phyloP scores from a whole-genome alignment of 2,797 vertebrate species.

The Neomorphus geoffroyi region DNA sequence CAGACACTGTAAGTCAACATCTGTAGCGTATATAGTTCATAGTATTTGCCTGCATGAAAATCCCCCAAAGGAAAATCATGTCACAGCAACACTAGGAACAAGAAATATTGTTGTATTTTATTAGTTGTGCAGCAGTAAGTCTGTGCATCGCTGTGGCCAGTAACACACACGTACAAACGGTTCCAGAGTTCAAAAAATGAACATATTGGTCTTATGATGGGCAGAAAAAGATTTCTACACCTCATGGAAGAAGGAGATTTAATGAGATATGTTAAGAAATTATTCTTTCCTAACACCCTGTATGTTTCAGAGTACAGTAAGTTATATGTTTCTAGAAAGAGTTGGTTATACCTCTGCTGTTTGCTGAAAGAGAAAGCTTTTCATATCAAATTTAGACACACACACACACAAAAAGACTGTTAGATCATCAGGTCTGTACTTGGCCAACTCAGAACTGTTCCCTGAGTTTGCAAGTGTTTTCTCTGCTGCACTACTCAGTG shows the following conservation, averaged over 20 bases:
- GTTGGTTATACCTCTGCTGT: not conserved
- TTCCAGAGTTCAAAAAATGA: not conserved
- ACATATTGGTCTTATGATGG: not conserved
- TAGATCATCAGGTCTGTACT: not conserved
- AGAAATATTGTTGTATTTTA: not conserved
- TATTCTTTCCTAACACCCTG: not conserved
- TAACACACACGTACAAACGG: not conserved
- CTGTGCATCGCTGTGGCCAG: not conserved
- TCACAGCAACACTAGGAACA: not conserved
- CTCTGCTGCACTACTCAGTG: not conserved
- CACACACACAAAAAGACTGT: not conserved
- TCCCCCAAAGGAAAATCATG: not conserved
- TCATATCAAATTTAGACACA: not conserved
- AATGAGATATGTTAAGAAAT: not conserved
- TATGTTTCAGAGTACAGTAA: not conserved
- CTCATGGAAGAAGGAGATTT: not conserved
- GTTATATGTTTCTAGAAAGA: not conserved
- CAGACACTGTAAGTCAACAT: not conserved
- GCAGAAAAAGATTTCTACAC: not conserved
- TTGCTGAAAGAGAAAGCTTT: not conserved
- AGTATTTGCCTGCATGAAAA: not conserved
- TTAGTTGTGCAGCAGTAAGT: not conserved
- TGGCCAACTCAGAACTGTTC: not conserved
- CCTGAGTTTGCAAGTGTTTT: not conserved
- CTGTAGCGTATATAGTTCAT: not conserved